Evolutionary conservation across 2,797 vertebrate genomes (phyloP), one percentile per base, ranked within the genome.

Genomic region (Hydrocynus forskahlii): DNA sequence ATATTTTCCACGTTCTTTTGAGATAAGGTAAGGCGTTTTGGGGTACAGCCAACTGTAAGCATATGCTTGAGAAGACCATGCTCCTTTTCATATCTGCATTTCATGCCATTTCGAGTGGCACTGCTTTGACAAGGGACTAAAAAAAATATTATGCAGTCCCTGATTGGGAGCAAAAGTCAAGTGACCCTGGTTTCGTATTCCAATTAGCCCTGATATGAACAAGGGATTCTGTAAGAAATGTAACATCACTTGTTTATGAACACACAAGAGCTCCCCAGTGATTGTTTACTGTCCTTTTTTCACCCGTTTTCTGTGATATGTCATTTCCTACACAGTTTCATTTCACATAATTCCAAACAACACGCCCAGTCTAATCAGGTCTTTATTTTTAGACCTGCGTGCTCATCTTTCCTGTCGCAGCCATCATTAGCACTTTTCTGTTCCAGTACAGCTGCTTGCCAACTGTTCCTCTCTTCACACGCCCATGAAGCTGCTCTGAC

Each of bases 1-100:
- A 91, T 89, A 94, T 94, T 94, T 92, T 90, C 88, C 91, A 85
- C 35, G n/a, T 14, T 81, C 45, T 79, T 57, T 55, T 14, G 52
- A 79, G 59, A 62, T 35, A 50, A 16, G 35, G 45, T 16, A 80
- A 35, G 69, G 67, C 21, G 14, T 74, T 54, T 29, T 8, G 45
- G 25, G 43, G 38, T 48, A 70, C 50, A 29, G 67, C 66, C 60
- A 67, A 67, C 2, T 64, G 74, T 45, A 71, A 7, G 73, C 14
- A 67, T 66, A 72, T 69, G 71, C 75, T 74, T 76, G n/a, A 73
- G 10, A 67, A 74, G 52, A 62, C 55, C n/a, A 45, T 7, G 55
- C 50, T 71, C 23, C 68, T 38, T 62, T 43, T 80, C 29, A 86
- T 60, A 50, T 57, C 72, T 81, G 19, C 52, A 78, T 78, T 84